A percentile compares a stretch with the other conserved stretches of the same genome.
These are phyloP conservation scores for Physocephala rufipes DNA, from an alignment of 2,888 invertebrate genomes.

Conservation along the genomic window DNA sequence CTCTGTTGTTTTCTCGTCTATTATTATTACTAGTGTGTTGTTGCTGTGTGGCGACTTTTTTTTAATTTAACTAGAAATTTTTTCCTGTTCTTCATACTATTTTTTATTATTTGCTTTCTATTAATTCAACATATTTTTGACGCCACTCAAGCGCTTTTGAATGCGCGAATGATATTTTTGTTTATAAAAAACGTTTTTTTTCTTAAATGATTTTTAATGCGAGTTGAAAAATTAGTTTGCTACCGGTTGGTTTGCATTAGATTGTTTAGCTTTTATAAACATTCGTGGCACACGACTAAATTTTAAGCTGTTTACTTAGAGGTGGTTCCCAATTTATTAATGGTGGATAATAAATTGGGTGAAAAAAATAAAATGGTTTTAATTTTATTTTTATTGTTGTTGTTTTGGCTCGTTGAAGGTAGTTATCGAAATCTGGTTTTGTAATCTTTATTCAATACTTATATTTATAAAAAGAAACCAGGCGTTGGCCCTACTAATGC, in stretches of 20 bases:
- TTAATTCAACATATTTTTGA: conserved; percentile 8
- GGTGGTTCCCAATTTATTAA: background rate
- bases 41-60: background rate
- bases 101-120: background rate
- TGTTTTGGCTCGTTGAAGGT: too few species aligned
- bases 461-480: too few species aligned
- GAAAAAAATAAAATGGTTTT: too few species aligned
- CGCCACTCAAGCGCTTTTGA: conserved; percentile 5
- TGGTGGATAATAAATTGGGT: too few species aligned
- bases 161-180: background rate
- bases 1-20: too few species aligned
- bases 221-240: background rate
- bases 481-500: too few species aligned
- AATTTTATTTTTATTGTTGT: too few species aligned
- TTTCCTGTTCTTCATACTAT: background rate
- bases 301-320: background rate
- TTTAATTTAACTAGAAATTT: background rate
- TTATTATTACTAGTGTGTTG: background rate
- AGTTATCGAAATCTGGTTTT: too few species aligned
- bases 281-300: background rate
- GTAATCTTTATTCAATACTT: too few species aligned
- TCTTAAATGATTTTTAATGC: background rate
- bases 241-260: background rate
- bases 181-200: background rate
- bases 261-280: background rate